These are phyloP conservation scores for Sinocyclocheilus grahami DNA, from an alignment of 2,113 vertebrate genomes.

Conservation along the genomic window DNA sequence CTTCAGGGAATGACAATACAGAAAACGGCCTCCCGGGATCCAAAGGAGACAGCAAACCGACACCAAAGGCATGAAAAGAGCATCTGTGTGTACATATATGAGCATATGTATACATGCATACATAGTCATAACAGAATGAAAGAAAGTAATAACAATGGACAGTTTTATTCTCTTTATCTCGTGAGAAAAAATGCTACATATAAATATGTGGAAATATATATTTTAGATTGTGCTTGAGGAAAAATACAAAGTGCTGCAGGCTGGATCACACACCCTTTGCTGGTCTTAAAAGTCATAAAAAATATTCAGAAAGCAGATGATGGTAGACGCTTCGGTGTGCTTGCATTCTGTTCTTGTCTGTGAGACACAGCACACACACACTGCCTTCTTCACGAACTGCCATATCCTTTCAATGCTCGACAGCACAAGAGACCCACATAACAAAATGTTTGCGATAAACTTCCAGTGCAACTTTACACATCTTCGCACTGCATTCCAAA, in stretches of 20 bases:
- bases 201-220: slow-evolving; percentile 57
- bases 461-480: slow-evolving; percentile 13
- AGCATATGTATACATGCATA: slow-evolving; percentile 65
- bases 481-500: slow-evolving; percentile 36
- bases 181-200: slow-evolving; percentile 51
- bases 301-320: not conserved
- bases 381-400: slow-evolving; percentile 57
- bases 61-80: slow-evolving; percentile 86
- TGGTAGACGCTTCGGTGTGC: slow-evolving; percentile 4
- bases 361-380: slow-evolving; percentile 44
- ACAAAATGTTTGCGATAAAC: not conserved
- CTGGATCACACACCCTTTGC: slow-evolving; percentile 64
- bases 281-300: not conserved
- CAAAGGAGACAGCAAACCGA: slow-evolving; percentile 89
- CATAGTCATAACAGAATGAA: slow-evolving; percentile 49
- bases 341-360: slow-evolving; percentile 45
- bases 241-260: slow-evolving; percentile 61
- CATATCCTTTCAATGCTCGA: slow-evolving; percentile 44
- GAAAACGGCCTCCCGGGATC: slow-evolving; percentile 91
- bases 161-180: slow-evolving; percentile 71
- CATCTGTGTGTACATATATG: slow-evolving; percentile 55
- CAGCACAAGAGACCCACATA: slow-evolving; percentile 49
- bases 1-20: slow-evolving; percentile 93
- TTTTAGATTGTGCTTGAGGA: slow-evolving; percentile 76
- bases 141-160: slow-evolving; percentile 63